Percentiles rank a stretch among this genome's conserved stretches.
These are phyloP conservation scores for Anguilla marmorata DNA, from an alignment of 2,797 vertebrate genomes.

Conservation along the genomic window DNA sequence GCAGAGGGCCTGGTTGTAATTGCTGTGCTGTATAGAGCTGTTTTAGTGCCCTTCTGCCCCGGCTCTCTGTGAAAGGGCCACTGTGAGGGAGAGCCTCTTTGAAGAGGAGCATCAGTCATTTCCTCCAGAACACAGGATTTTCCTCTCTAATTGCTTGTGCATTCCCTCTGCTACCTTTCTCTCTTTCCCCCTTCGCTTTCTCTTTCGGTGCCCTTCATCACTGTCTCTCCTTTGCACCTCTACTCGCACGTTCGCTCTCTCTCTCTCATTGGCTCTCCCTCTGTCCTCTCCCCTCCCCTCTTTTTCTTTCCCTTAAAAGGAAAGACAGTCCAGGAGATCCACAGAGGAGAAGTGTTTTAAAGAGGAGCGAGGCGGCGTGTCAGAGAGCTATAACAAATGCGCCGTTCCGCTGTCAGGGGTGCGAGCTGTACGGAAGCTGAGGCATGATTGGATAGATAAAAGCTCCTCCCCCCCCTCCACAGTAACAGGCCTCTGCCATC, in stretches of 20 bases:
- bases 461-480: not conserved
- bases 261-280: not conserved
- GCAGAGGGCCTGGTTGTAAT: not conserved
- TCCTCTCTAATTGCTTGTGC: conserved; percentile 10
- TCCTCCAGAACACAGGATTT: not conserved
- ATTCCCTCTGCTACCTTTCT: not conserved
- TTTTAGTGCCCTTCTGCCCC: not conserved
- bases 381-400: conserved; percentile 3
- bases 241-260: not conserved
- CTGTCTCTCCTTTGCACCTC: not conserved
- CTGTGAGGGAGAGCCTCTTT: not conserved
- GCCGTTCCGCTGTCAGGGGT: not conserved
- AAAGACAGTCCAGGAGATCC: not conserved
- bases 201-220: conserved; percentile 2
- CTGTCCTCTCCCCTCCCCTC: not conserved
- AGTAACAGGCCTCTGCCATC: not conserved
- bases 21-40: not conserved
- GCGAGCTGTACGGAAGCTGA: not conserved
- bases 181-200: not conserved
- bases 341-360: not conserved
- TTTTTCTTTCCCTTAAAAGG: not conserved
- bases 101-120: conserved; percentile 21
- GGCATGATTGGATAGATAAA: conserved; percentile 4
- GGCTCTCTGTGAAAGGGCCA: not conserved
- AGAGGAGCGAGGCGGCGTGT: not conserved